phyloP scores from a whole-genome alignment of 2,888 invertebrate species.

The Metopia argyrocephala region DNA sequence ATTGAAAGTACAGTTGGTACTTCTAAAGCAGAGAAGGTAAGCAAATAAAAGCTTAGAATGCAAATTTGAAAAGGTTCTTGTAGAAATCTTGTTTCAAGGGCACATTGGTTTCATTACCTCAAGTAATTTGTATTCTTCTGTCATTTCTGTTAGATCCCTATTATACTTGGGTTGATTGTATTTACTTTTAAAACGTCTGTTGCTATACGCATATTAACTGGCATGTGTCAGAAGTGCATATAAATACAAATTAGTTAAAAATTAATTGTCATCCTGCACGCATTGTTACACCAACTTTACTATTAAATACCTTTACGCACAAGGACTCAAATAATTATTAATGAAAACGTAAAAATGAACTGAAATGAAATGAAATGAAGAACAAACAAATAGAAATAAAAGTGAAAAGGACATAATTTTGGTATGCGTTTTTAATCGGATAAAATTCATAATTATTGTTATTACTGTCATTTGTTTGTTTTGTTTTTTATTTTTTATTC shows the following conservation, averaged over 20 bases:
- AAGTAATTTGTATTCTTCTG: not conserved
- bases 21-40: not conserved
- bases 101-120: not conserved
- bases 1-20: conserved; percentile 14
- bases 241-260: conserved; percentile 73
- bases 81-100: no score
- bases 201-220: conserved; percentile 46
- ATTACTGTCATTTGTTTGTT: conserved; percentile 75
- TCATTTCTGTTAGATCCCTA: not conserved
- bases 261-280: conserved; percentile 76
- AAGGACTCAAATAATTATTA: conserved; percentile 39
- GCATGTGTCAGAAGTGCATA: conserved; percentile 60
- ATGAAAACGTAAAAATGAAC: conserved; percentile 23
- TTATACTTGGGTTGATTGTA: conserved; percentile 14
- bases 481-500: not conserved
- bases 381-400: not conserved
- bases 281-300: conserved; percentile 66
- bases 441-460: conserved; percentile 79
- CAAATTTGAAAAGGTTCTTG: no score
- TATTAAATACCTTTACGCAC: conserved; percentile 47
- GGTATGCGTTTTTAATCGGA: conserved; percentile 75
- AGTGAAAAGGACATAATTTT: conserved; percentile 18
- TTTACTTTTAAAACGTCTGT: conserved; percentile 12
- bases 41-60: no score
- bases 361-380: conserved; percentile 8